Evolutionary conservation across 2,888 invertebrate species (phyloP), one percentile per base, ranked within the genome.

Genomic region (Synanthedon tipuliformis): DNA sequence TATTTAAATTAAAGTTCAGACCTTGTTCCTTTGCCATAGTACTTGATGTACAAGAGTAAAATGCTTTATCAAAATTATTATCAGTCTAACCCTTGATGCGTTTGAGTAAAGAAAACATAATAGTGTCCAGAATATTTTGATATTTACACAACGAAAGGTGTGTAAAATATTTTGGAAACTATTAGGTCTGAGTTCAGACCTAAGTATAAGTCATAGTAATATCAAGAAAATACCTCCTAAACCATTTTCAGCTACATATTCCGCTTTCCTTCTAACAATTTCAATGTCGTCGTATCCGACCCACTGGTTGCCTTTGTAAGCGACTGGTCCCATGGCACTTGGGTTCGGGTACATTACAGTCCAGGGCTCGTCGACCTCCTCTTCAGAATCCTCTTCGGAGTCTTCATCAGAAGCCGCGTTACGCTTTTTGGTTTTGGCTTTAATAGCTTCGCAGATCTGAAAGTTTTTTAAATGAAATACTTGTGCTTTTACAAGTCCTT

Each of bases 231-330:
- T 65, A 69, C 97, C 97, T 63, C 97, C 97, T 23, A 97, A 89
- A 52, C 92, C 91, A 60, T 94, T 93, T 56, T 95, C 92, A 40
- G 92, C 93, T 1, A 95, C 96, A 70, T 95, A 97, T 64, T 92
- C 91, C 0, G 95, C 92, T 89, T 97, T 96, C 69, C 90, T 91
- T 67, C 89, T 90, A 0, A 94, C 95, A 50, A 95, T 95, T 10
- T 91, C 91, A 59, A 94, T 91, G 66, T 97, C 97, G 68, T 97
- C 97, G 70, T 95, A 97, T 0, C 96, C 96, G 1, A 97, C 96
- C 97, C 97, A 97, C 78, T 96, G 96, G 78, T 96, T 93, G 18
- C 91, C 94, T 27, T 54, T 69, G 76, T 88, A 94, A 2, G 97
- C 96, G 66, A 95, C 96, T 0, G 98, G 97, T 0, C 96, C 97